A percentile compares a stretch with the other conserved stretches of the same genome.
These are phyloP conservation scores for Masticophis lateralis DNA, from an alignment of 2,797 vertebrate genomes.

Conservation along the genomic window DNA sequence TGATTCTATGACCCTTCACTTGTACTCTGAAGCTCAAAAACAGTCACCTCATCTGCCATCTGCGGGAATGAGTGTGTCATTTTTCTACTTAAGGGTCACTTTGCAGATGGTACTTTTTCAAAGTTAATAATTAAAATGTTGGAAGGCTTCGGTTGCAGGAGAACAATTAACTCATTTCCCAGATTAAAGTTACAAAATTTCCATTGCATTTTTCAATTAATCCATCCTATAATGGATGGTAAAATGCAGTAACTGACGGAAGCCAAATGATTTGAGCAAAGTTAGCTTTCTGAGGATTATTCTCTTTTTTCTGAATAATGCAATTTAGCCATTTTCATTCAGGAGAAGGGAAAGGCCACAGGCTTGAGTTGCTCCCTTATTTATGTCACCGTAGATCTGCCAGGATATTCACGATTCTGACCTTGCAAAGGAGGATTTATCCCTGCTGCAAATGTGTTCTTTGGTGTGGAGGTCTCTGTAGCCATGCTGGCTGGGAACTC, in stretches of 20 bases:
- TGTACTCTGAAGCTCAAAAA: neutral
- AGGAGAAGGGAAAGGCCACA: neutral
- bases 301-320: neutral
- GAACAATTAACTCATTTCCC: neutral
- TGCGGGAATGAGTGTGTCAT: neutral
- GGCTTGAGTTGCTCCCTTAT: neutral
- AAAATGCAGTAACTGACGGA: neutral
- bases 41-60: neutral
- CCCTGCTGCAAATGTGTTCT: neutral
- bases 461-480: neutral
- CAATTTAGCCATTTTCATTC: neutral
- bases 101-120: neutral
- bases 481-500: neutral
- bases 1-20: neutral
- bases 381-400: neutral
- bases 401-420: neutral
- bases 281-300: neutral
- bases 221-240: neutral
- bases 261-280: neutral
- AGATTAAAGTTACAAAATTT: neutral
- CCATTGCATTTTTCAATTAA: neutral
- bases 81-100: neutral
- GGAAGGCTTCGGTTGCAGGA: neutral
- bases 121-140: slow-evolving; percentile 12
- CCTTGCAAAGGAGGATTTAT: neutral